Conservation (phyloP, 2,888 invertebrate genomes). For the Tryphoninae sp. region DNA sequence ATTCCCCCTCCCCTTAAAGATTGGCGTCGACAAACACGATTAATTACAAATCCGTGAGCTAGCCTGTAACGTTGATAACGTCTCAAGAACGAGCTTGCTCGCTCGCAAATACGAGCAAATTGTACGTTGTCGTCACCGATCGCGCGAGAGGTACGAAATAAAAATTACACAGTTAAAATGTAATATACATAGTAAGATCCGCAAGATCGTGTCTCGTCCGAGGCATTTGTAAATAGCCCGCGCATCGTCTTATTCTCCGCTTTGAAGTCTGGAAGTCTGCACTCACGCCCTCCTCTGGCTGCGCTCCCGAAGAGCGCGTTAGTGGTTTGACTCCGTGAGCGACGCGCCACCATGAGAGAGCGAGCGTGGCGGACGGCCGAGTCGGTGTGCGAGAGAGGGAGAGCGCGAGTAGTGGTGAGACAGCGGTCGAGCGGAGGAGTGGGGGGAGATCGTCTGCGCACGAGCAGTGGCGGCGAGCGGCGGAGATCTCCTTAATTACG, state of each 20-base stretch:
- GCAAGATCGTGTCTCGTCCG: slow-evolving; percentile 4
- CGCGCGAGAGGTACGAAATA: slow-evolving; percentile 5
- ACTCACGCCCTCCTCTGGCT: slow-evolving; percentile 30
- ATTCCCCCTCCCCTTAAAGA: no score
- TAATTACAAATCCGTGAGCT: no score
- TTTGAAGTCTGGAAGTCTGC: slow-evolving; percentile 57
- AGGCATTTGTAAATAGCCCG: slow-evolving; percentile 53
- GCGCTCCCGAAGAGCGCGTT: slow-evolving; percentile 39
- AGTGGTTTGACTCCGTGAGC: slow-evolving; percentile 20
- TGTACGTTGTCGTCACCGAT: slow-evolving; percentile 15
- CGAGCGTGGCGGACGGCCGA: not conserved
- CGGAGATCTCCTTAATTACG: slow-evolving; percentile 58
- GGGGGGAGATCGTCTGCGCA: not conserved
- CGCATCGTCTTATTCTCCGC: not conserved
- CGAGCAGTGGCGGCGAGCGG: slow-evolving; percentile 6
- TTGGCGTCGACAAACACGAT: no score
- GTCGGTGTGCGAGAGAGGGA: slow-evolving; percentile 8
- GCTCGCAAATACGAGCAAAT: not conserved
- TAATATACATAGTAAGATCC: not conserved
- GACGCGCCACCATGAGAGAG: slow-evolving; percentile 13
- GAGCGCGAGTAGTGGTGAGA: not conserved
- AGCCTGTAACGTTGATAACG: no score
- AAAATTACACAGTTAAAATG: not conserved
- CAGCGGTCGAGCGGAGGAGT: not conserved
- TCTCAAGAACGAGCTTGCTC: no score